Percentiles rank a stretch among this genome's conserved stretches.
These are phyloP conservation scores for Todiramphus saurophagus DNA, from an alignment of 2,113 vertebrate genomes.

Conservation along the genomic window DNA sequence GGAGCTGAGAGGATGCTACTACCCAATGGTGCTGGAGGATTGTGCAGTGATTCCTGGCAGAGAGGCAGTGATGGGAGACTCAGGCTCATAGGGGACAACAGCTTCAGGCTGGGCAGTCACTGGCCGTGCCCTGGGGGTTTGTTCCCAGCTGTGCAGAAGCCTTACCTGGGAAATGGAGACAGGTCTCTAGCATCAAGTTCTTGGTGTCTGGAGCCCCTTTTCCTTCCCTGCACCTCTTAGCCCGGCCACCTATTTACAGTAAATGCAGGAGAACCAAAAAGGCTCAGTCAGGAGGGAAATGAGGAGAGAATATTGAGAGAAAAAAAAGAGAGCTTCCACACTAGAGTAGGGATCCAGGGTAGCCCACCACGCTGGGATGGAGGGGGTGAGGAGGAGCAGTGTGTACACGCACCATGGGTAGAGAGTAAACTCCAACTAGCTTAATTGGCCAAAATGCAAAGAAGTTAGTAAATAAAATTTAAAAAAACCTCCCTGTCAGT, in stretches of 20 bases:
- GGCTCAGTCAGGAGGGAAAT: neutral
- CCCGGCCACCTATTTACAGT: neutral
- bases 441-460: neutral
- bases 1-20: neutral
- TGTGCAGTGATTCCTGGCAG: neutral
- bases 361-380: fast-evolving
- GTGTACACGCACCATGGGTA: fast-evolving
- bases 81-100: fast-evolving
- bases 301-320: neutral
- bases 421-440: neutral
- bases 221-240: neutral
- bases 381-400: neutral
- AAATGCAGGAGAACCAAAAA: neutral
- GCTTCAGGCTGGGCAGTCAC: neutral
- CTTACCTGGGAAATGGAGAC: neutral
- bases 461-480: neutral
- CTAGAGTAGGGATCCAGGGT: neutral
- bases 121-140: fast-evolving
- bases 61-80: neutral
- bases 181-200: neutral
- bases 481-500: no score
- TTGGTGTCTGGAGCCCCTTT: neutral
- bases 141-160: no score
- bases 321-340: neutral
- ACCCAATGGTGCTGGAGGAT: neutral